A percentile compares a stretch with the other conserved stretches of the same genome.
Conservation (phyloP, 2,888 invertebrate species). For the Volucella inanis region DNA sequence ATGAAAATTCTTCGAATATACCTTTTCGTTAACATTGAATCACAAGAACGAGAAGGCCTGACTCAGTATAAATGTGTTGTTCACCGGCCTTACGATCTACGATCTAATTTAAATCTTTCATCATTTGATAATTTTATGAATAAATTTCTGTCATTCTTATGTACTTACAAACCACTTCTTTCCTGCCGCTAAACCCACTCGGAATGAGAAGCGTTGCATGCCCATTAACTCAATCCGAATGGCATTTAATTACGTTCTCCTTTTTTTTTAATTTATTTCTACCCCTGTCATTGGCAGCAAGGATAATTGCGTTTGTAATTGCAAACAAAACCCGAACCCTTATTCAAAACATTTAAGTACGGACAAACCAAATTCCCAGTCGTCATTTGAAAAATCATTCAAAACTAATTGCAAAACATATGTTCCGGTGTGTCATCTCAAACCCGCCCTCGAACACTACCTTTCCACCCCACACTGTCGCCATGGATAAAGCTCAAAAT, state of each 20-base stretch:
- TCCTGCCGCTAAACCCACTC: too few relatives aligned
- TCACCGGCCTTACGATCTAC: too few relatives aligned
- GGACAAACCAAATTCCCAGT: conserved; percentile 46
- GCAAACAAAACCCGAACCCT: conserved; percentile 52
- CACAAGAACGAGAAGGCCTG: too few relatives aligned
- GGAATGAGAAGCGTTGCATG: not conserved
- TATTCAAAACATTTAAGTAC: conserved; percentile 20
- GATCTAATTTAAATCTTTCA: too few relatives aligned
- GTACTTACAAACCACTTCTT: too few relatives aligned
- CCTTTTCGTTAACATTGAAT: too few relatives aligned
- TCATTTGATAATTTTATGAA: too few relatives aligned
- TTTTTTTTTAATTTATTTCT: conserved; percentile 67
- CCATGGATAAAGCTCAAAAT: conserved; percentile 47
- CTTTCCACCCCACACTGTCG: conserved; percentile 4
- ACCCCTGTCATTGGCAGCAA: conserved; percentile 47
- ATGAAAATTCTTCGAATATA: too few relatives aligned
- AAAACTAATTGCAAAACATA: conserved; percentile 71
- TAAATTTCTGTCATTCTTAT: too few relatives aligned
- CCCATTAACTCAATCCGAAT: conserved; percentile 32
- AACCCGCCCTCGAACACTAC: not conserved
- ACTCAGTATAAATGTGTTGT: too few relatives aligned
- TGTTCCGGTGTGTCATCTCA: conserved; percentile 45
- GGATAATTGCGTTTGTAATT: conserved; percentile 68
- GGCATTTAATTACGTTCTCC: conserved; percentile 55
- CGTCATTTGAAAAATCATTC: conserved; percentile 67